Percentiles rank a stretch among this genome's conserved stretches.
Evolutionary conservation across 2,113 vertebrate genomes (phyloP).

Genomic region (Alligator mississippiensis): DNA sequence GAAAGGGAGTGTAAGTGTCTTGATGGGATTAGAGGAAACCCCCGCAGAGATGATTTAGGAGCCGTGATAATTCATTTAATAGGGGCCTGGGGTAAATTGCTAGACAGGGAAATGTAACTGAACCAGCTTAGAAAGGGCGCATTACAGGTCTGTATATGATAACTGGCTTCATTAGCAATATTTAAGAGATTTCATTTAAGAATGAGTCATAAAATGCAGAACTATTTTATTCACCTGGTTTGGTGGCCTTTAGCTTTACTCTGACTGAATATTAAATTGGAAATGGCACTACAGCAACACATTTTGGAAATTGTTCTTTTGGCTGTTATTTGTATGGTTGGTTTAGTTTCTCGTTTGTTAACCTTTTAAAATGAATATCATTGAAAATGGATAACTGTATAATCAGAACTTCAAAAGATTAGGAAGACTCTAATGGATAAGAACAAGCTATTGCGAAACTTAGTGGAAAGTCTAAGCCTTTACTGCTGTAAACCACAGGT

Average conservation of each 20-base stretch:
- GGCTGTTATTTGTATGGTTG: constrained; percentile 89
- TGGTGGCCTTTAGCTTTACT: constrained; percentile 85
- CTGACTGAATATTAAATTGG: constrained; percentile 85
- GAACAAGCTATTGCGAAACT: constrained; percentile 63
- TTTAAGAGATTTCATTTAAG: constrained; percentile 86
- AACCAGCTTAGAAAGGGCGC: constrained; percentile 79
- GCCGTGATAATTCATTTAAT: constrained; percentile 88
- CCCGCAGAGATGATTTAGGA: constrained; percentile 87
- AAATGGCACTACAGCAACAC: constrained; percentile 81
- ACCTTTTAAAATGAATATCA: constrained; percentile 86
- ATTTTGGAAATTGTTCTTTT: constrained; percentile 84
- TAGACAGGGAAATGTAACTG: constrained; percentile 84
- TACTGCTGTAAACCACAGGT: constrained; percentile 27
- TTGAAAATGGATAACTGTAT: constrained; percentile 69
- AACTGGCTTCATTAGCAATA: constrained; percentile 85
- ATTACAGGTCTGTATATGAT: constrained; percentile 75
- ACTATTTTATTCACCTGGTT: constrained; percentile 84
- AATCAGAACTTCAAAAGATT: constrained; percentile 70
- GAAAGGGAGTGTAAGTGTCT: constrained; percentile 85
- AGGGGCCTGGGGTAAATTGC: constrained; percentile 86
- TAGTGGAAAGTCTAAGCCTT: constrained; percentile 42
- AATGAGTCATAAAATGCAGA: constrained; percentile 83
- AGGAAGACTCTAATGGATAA: constrained; percentile 36
- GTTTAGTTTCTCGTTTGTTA: constrained; percentile 88
- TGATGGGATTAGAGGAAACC: constrained; percentile 87